phyloP scores from a whole-genome alignment of 2,113 vertebrate genomes.

The Cochlearius cochlearius region DNA sequence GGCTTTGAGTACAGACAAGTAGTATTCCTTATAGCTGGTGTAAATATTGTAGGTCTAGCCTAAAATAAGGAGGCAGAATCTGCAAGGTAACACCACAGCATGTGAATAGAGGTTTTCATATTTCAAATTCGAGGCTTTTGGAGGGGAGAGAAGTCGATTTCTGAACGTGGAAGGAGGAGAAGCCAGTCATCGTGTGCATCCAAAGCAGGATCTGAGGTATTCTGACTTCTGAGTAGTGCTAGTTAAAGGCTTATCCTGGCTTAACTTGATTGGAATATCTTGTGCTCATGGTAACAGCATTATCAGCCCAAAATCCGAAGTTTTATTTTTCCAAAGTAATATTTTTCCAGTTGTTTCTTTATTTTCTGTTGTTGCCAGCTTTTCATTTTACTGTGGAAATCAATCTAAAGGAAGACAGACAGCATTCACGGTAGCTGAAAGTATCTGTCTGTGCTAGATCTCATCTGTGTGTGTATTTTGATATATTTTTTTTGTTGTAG shows the following conservation, averaged over 20 bases:
- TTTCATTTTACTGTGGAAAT: background rate
- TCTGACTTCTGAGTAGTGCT: background rate
- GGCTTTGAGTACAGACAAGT: background rate
- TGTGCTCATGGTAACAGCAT: background rate
- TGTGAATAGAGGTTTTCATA: background rate
- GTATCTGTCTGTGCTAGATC: background rate
- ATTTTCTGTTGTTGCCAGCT: background rate
- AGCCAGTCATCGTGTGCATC: background rate
- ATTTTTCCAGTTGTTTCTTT: background rate
- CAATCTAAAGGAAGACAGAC: background rate
- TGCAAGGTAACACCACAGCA: background rate
- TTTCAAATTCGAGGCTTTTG: background rate
- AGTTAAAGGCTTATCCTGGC: background rate
- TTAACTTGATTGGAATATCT: rapidly evolving
- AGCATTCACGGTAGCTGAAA: background rate
- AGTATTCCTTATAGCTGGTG: background rate
- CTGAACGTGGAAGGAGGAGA: background rate
- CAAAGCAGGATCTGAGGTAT: background rate
- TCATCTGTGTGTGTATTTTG: rapidly evolving
- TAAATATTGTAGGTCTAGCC: background rate
- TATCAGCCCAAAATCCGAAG: background rate
- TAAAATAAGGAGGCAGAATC: background rate
- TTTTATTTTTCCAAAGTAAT: background rate
- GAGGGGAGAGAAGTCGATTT: background rate
- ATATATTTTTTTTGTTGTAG: background rate